A percentile compares a stretch with the other conserved stretches of the same genome.
phyloP scores from a whole-genome alignment of 2,797 vertebrate genomes.

The Phoxinus dragarum region DNA sequence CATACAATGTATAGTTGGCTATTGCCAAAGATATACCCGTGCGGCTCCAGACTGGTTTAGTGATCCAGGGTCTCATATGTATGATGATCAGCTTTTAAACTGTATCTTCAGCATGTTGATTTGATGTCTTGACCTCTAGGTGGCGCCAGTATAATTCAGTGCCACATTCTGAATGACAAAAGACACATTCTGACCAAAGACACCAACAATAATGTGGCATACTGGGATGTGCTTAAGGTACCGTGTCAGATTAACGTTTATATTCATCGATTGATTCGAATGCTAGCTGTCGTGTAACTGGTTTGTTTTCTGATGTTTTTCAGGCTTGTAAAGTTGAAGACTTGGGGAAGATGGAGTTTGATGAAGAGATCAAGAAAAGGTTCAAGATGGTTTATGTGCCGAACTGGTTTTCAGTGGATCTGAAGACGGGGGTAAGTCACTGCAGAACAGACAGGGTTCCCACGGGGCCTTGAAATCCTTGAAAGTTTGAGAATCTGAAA shows the following conservation, averaged over 20 bases:
- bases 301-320: neutral
- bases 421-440: slow-evolving; percentile 86
- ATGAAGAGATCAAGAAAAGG: slow-evolving; percentile 88
- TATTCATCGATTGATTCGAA: neutral
- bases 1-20: no score
- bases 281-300: neutral
- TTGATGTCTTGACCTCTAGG: slow-evolving; percentile 70
- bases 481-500: no score
- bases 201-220: slow-evolving; percentile 87
- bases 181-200: slow-evolving; percentile 90
- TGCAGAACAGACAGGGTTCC: neutral
- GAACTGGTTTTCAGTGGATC: slow-evolving; percentile 89
- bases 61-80: no score
- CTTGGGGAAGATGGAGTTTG: slow-evolving; percentile 87
- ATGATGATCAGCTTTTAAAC: no score
- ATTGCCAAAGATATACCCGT: no score
- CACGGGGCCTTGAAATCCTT: no score
- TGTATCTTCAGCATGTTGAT: no score
- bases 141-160: slow-evolving; percentile 88
- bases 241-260: neutral
- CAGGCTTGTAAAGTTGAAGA: slow-evolving; percentile 90
- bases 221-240: slow-evolving; percentile 89
- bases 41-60: no score
- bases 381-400: slow-evolving; percentile 91
- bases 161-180: slow-evolving; percentile 90